A percentile compares a stretch with the other conserved stretches of the same genome.
phyloP scores from a whole-genome alignment of 1,140 invertebrate genomes.

The Helicoverpa zea region DNA sequence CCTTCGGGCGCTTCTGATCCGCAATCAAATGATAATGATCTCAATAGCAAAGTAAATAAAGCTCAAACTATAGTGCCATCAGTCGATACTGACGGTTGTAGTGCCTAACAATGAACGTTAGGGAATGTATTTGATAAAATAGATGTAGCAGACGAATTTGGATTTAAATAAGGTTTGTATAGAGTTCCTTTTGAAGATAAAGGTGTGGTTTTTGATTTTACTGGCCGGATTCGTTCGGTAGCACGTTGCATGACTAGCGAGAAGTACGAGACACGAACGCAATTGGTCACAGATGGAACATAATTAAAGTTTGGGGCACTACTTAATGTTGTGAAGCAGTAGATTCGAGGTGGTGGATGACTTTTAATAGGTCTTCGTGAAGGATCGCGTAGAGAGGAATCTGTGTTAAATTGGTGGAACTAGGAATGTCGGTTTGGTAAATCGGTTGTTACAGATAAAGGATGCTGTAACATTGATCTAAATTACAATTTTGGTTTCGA shows the following conservation, averaged over 20 bases:
- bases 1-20: conserved; percentile 76
- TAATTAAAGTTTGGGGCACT: conserved; percentile 86
- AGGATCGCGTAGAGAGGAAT: conserved; percentile 81
- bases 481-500: not conserved
- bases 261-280: conserved; percentile 84
- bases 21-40: conserved; percentile 78
- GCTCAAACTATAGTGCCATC: conserved; percentile 75
- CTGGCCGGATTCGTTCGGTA: conserved; percentile 69
- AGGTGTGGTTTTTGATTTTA: conserved; percentile 36
- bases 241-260: conserved; percentile 85
- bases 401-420: conserved; percentile 75
- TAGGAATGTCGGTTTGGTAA: conserved; percentile 34
- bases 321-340: conserved; percentile 84
- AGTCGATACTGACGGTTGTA: conserved; percentile 64
- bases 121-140: conserved; percentile 68
- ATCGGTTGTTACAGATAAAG: conserved; percentile 30
- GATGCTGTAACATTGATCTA: not conserved
- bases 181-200: conserved; percentile 62
- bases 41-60: conserved; percentile 69
- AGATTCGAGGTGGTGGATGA: conserved; percentile 84
- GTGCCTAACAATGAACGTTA: conserved; percentile 67
- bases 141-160: conserved; percentile 64
- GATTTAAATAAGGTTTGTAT: conserved; percentile 64
- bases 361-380: conserved; percentile 85
- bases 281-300: conserved; percentile 85